Percentiles rank a stretch among this genome's conserved stretches.
phyloP scores from a whole-genome alignment of 2,113 vertebrate genomes.

The Sinosuthora webbiana region DNA sequence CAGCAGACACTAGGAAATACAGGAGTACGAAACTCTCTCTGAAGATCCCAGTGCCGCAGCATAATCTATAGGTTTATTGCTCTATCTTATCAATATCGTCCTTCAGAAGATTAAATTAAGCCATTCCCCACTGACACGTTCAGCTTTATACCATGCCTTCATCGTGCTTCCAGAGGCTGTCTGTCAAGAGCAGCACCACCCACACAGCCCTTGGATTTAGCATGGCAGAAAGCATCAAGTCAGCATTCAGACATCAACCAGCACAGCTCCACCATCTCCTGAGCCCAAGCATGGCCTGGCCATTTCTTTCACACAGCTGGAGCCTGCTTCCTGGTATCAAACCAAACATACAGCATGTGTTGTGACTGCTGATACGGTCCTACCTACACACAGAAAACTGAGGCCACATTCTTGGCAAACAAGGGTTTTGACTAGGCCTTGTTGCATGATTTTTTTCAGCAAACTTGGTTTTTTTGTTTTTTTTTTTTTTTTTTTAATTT shows the following conservation, averaged over 20 bases:
- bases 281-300: not conserved
- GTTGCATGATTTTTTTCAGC: not conserved
- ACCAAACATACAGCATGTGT: not conserved
- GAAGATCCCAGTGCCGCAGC: not conserved
- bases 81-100: not conserved
- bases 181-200: not conserved
- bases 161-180: not conserved
- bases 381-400: not conserved
- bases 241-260: not conserved
- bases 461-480: not conserved
- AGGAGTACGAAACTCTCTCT: not conserved
- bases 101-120: not conserved
- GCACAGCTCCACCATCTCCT: not conserved
- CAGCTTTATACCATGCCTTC: not conserved
- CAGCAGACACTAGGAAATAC: not conserved
- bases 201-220: not conserved
- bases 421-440: not conserved
- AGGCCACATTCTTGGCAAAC: not conserved
- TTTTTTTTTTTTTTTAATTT: not conserved
- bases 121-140: fast-evolving
- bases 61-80: not conserved
- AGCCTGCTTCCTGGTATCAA: not conserved
- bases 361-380: not conserved
- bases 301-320: not conserved
- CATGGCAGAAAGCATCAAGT: not conserved